Percentiles rank a stretch among this genome's conserved stretches.
Conservation (phyloP, 2,888 invertebrate species). For the Hemaris fuciformis region DNA sequence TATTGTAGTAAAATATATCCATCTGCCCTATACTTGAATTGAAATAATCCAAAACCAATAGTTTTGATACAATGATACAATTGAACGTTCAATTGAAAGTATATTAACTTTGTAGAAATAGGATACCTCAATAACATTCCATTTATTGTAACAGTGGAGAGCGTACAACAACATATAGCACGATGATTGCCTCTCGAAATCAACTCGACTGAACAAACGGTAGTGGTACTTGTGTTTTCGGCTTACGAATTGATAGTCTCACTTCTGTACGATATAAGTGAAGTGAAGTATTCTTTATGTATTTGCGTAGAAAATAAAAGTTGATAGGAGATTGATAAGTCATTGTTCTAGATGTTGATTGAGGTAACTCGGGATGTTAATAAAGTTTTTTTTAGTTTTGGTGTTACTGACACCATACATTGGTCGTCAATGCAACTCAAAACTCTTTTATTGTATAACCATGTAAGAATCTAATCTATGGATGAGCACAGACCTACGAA, state of each 20-base stretch:
- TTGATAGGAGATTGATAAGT: no score
- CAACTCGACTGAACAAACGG: constrained; percentile 6
- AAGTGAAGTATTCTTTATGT: background rate
- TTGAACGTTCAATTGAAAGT: background rate
- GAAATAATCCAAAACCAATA: background rate
- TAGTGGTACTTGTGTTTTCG: constrained; percentile 7
- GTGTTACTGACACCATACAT: no score
- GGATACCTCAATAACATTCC: background rate
- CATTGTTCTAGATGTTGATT: no score
- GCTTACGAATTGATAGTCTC: constrained; percentile 4
- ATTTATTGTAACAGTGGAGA: background rate
- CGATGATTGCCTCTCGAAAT: constrained; percentile 11
- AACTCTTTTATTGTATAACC: no score
- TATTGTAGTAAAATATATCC: no score
- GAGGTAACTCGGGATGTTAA: no score
- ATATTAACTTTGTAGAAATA: background rate
- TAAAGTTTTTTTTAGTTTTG: no score
- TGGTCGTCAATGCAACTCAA: no score
- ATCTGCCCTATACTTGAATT: no score
- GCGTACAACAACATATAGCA: background rate
- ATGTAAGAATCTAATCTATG: no score
- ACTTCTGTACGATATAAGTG: constrained; percentile 7
- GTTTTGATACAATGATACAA: background rate
- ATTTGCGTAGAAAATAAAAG: no score
- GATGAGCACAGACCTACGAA: no score